phyloP scores from a whole-genome alignment of 2,888 invertebrate species.

The Lasioglossum figueresi region DNA sequence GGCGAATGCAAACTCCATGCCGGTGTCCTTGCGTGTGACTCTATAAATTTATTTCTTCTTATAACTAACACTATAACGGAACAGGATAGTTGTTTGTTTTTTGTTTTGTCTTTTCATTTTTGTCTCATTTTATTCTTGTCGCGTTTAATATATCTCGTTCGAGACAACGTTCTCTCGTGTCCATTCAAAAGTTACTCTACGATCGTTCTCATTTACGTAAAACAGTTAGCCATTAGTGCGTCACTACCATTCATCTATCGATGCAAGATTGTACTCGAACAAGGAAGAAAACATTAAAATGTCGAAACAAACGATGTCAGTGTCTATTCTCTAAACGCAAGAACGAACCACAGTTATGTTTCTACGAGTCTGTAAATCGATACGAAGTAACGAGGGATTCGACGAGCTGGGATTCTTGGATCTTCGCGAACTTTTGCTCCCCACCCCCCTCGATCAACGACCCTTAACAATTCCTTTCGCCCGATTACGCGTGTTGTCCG shows the following conservation, averaged over 20 bases:
- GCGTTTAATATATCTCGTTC: not conserved
- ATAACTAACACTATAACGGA: conserved; percentile 57
- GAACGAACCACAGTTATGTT: not conserved
- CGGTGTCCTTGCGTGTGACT: conserved; percentile 46
- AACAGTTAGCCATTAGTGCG: not conserved
- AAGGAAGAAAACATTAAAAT: not conserved
- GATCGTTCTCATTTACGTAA: not conserved
- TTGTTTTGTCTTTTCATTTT: not conserved
- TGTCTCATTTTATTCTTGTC: not conserved
- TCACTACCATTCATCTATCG: conserved; percentile 10
- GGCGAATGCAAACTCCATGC: conserved; percentile 64
- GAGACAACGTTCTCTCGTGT: not conserved
- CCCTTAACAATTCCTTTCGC: not conserved
- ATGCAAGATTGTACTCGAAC: conserved; percentile 24
- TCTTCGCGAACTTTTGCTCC: not conserved
- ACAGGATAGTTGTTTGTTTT: not conserved
- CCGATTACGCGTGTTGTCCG: not conserved
- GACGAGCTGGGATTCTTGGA: not conserved
- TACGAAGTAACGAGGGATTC: conserved; percentile 9
- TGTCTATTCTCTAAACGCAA: not conserved
- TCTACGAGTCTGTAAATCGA: not conserved
- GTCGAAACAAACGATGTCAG: not conserved
- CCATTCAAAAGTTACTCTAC: not conserved
- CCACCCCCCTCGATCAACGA: not conserved
- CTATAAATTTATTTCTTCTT: conserved; percentile 73